phyloP scores from a whole-genome alignment of 2,888 invertebrate species.

The Eutolmus rufibarbis region DNA sequence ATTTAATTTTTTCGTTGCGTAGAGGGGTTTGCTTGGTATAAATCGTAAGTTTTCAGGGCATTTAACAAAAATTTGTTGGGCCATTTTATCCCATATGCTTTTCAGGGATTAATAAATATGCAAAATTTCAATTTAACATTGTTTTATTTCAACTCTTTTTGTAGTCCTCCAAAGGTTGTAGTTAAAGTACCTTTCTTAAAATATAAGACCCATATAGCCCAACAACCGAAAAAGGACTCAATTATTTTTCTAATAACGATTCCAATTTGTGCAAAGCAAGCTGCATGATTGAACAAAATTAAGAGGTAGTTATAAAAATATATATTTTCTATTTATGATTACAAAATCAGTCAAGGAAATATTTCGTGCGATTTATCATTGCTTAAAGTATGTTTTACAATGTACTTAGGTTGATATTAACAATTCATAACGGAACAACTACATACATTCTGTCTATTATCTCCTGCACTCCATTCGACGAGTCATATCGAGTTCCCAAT shows the following conservation, averaged over 20 bases:
- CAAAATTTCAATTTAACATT: neutral
- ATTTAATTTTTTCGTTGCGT: too few relatives aligned
- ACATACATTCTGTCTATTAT: constrained; percentile 58
- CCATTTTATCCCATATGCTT: neutral
- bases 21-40: neutral
- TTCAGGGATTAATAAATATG: neutral
- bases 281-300: neutral
- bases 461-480: constrained; percentile 57
- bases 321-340: constrained; percentile 29
- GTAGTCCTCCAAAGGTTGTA: neutral
- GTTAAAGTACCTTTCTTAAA: neutral
- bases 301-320: constrained; percentile 22
- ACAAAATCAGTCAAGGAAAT: constrained; percentile 36
- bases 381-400: neutral
- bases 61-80: too few relatives aligned
- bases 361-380: constrained; percentile 11
- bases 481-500: constrained; percentile 62
- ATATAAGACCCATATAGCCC: neutral
- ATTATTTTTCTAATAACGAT: neutral
- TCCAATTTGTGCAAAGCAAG: neutral
- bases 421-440: constrained; percentile 53
- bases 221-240: neutral
- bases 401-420: neutral
- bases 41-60: neutral
- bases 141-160: neutral